Conservation (phyloP, 2,888 invertebrate genomes). For the Lamellibrachia columna region DNA sequence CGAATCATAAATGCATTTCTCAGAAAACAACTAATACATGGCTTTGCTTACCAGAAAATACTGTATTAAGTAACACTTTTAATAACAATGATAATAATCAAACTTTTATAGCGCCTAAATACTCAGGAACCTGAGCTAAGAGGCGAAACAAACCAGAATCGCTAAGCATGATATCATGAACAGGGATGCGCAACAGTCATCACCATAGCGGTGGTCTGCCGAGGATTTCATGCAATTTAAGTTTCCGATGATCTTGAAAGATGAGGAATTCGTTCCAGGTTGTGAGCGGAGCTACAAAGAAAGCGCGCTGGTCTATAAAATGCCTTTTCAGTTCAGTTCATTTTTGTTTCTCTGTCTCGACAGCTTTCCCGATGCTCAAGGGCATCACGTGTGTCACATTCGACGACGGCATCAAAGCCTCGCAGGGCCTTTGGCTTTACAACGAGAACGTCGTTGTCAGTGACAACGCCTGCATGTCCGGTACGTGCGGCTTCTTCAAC, state of each 20-base stretch:
- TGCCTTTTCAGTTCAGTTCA: background rate
- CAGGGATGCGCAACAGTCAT: no score
- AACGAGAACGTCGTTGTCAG: background rate
- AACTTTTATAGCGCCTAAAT: no score
- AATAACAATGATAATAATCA: no score
- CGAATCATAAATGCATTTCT: background rate
- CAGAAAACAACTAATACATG: background rate
- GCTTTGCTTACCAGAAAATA: background rate
- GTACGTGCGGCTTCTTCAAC: slow-evolving; percentile 20
- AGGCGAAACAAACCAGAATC: no score
- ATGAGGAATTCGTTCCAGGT: no score
- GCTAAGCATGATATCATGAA: no score
- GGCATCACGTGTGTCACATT: slow-evolving; percentile 16
- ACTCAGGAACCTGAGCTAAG: no score
- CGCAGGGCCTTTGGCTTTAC: slow-evolving; percentile 18
- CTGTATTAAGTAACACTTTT: background rate
- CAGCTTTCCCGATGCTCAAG: background rate
- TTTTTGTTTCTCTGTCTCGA: background rate
- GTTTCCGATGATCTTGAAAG: no score
- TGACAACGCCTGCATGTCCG: background rate
- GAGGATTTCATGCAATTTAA: no score
- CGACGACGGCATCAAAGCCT: background rate
- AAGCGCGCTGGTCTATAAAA: background rate
- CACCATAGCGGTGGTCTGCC: no score
- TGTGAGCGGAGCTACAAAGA: no score